phyloP scores from a whole-genome alignment of 2,888 invertebrate species.

The Drosophila basisetae region DNA sequence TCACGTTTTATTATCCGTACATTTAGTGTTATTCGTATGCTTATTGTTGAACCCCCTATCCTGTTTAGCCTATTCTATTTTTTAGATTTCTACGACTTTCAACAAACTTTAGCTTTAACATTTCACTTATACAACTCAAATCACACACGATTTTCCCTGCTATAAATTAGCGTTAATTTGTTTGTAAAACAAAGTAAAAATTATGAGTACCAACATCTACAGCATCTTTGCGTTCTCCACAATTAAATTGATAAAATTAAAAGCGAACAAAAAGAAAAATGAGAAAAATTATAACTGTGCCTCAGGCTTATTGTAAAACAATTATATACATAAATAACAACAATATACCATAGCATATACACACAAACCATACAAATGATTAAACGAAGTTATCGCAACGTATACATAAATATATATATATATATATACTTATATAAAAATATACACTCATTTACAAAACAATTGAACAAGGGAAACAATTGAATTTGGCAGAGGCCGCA shows the following conservation, averaged over 20 bases:
- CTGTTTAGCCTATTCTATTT: slow-evolving; percentile 25
- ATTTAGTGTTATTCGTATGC: slow-evolving; percentile 45
- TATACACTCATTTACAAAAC: slow-evolving; percentile 76
- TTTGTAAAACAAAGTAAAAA: slow-evolving; percentile 75
- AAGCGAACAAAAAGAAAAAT: slow-evolving; percentile 22
- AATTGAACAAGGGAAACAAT: slow-evolving; percentile 61
- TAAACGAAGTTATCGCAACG: slow-evolving; percentile 40
- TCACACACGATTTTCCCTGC: slow-evolving; percentile 11
- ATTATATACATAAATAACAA: slow-evolving; percentile 59
- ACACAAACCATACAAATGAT: slow-evolving; percentile 51
- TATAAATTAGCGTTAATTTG: slow-evolving; percentile 59
- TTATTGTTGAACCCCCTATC: slow-evolving; percentile 16
- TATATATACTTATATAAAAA: slow-evolving; percentile 60
- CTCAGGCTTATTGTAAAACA: slow-evolving; percentile 84
- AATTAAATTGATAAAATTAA: slow-evolving; percentile 34
- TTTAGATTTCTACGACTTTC: slow-evolving; percentile 41
- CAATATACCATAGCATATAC: slow-evolving; percentile 44
- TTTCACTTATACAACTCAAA: slow-evolving; percentile 33
- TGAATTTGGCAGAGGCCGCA: slow-evolving; percentile 55
- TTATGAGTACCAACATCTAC: slow-evolving; percentile 16
- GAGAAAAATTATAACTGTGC: slow-evolving; percentile 71
- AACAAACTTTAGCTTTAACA: slow-evolving; percentile 56
- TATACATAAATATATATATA: slow-evolving; percentile 58
- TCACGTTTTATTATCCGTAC: slow-evolving; percentile 32
- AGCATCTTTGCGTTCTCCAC: slow-evolving; percentile 27